Conservation (phyloP, 2,797 vertebrate genomes). For the Malurus leucopterus region DNA sequence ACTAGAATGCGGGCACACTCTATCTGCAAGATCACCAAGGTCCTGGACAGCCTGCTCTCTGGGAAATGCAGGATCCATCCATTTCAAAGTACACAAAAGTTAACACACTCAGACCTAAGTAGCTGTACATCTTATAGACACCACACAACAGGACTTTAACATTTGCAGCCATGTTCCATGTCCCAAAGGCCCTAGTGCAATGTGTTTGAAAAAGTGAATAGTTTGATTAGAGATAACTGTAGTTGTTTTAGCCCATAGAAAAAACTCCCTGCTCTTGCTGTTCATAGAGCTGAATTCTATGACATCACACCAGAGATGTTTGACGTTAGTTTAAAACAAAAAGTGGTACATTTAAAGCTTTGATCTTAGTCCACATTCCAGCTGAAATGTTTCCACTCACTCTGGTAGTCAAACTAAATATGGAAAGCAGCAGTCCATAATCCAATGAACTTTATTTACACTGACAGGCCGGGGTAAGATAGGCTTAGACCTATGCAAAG, state of each 20-base stretch:
- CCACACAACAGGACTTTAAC: not conserved
- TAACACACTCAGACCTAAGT: not conserved
- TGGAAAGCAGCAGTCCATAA: not conserved
- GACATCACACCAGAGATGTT: not conserved
- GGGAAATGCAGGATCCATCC: not conserved
- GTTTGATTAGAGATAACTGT: not conserved
- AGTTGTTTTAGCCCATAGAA: not conserved
- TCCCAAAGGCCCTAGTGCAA: not conserved
- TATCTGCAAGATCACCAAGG: not conserved
- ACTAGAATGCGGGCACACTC: not conserved
- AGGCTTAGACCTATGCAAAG: not conserved
- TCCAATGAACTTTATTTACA: not conserved
- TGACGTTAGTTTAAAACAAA: not conserved
- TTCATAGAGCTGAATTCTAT: not conserved
- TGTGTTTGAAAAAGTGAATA: fast-evolving
- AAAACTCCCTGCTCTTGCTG: not conserved
- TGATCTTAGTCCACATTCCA: not conserved
- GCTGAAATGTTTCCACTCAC: not conserved
- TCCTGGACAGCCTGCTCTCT: not conserved
- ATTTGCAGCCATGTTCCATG: not conserved
- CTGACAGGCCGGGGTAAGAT: not conserved
- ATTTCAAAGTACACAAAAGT: not conserved
- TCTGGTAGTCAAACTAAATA: not conserved
- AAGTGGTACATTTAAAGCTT: not conserved
- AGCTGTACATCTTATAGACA: not conserved